phyloP scores from a whole-genome alignment of 2,797 vertebrate species.

The Scyliorhinus canicula region DNA sequence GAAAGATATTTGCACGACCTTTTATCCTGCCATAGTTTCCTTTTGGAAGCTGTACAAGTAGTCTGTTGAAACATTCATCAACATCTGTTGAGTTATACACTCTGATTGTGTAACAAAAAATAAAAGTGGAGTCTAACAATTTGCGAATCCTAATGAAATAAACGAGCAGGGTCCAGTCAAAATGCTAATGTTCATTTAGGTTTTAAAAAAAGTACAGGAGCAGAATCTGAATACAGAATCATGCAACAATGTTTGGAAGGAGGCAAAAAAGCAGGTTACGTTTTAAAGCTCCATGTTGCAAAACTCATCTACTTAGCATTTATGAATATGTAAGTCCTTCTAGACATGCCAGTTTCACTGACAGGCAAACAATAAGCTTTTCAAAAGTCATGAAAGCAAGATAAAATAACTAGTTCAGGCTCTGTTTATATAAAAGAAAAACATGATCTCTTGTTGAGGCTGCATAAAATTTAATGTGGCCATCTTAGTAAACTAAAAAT shows the following conservation, averaged over 20 bases:
- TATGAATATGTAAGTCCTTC: slow-evolving; percentile 31
- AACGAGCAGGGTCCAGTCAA: not conserved
- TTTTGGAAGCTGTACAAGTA: slow-evolving; percentile 28
- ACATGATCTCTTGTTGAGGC: slow-evolving; percentile 12
- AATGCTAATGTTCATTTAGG: not conserved
- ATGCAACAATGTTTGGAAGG: slow-evolving; percentile 7
- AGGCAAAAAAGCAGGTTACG: not conserved
- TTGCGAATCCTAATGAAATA: slow-evolving; percentile 15
- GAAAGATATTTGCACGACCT: slow-evolving; percentile 33
- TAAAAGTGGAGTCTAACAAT: slow-evolving; percentile 4
- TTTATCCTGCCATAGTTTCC: slow-evolving; percentile 31
- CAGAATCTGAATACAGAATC: not conserved
- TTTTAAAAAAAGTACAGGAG: not conserved
- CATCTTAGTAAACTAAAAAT: not conserved
- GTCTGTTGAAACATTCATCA: slow-evolving; percentile 36
- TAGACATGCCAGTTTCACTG: not conserved
- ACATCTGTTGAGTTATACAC: slow-evolving; percentile 31
- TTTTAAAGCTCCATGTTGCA: slow-evolving; percentile 22
- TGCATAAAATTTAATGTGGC: not conserved
- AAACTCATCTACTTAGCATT: slow-evolving; percentile 29
- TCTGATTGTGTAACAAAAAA: slow-evolving; percentile 25
- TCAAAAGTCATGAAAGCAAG: slow-evolving; percentile 25
- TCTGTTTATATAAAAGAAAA: not conserved
- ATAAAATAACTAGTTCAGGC: slow-evolving; percentile 28
- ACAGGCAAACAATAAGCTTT: slow-evolving; percentile 32